Evolutionary conservation across 2,888 invertebrate species (phyloP).

Genomic region (Ichneumoninae sp.): DNA sequence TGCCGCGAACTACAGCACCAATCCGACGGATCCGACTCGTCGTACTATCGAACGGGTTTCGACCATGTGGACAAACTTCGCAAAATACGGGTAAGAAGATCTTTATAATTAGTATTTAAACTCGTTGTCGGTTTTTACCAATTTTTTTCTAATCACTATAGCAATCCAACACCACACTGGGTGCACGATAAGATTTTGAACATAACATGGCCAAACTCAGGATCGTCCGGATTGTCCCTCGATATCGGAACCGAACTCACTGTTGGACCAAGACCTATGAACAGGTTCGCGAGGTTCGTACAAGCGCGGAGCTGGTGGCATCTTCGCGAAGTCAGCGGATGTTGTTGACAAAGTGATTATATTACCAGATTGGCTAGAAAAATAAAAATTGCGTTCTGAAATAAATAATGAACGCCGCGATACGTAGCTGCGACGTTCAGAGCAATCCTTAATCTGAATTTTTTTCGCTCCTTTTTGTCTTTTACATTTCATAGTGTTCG

Average conservation of each 20-base stretch:
- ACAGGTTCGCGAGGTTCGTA: background rate
- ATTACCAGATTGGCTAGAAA: too few species aligned
- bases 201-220: conserved; percentile 33
- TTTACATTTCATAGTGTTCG: too few species aligned
- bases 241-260: conserved; percentile 16
- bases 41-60: conserved; percentile 8
- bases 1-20: too few species aligned
- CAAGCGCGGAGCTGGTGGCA: background rate
- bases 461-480: too few species aligned
- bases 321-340: background rate
- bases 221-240: conserved; percentile 13
- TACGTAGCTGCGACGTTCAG: too few species aligned
- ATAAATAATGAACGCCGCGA: background rate
- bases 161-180: conserved; percentile 36
- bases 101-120: background rate
- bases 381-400: background rate
- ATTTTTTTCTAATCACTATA: background rate
- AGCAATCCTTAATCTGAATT: too few species aligned
- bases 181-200: background rate
- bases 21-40: too few species aligned
- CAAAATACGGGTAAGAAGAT: background rate
- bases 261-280: conserved; percentile 16
- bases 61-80: too few species aligned
- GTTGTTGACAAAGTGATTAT: background rate
- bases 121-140: background rate